Evolutionary conservation across 2,888 invertebrate species (phyloP).

Genomic region (Coelogynopora nodosa): DNA sequence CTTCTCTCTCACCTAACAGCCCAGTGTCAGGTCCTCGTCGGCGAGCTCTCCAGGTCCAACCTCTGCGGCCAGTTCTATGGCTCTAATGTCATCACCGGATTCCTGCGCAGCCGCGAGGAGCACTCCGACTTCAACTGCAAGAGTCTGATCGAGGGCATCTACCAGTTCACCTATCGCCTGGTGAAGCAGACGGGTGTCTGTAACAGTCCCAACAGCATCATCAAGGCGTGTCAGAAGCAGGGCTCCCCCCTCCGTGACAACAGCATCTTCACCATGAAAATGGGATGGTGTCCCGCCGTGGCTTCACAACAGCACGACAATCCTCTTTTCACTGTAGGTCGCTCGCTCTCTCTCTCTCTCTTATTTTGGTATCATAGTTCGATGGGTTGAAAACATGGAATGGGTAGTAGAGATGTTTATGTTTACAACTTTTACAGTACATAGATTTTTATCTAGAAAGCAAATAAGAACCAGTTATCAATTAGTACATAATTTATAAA

Average conservation of each 20-base stretch:
- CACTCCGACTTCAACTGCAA: constrained; percentile 44
- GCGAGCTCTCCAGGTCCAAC: background rate
- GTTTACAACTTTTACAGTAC: too few species aligned
- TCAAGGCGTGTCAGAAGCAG: constrained; percentile 45
- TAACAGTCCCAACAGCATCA: constrained; percentile 30
- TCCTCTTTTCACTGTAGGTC: background rate
- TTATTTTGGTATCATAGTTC: too few species aligned
- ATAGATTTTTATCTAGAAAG: too few species aligned
- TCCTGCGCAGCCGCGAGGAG: background rate
- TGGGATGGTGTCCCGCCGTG: constrained; percentile 42
- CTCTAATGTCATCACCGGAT: constrained; percentile 12
- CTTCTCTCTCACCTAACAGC: background rate
- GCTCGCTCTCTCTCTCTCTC: too few species aligned
- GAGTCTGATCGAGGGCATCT: constrained; percentile 44
- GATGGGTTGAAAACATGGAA: too few species aligned
- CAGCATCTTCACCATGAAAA: constrained; percentile 39
- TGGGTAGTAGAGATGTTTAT: too few species aligned
- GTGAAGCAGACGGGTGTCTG: constrained; percentile 40
- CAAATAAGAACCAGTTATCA: too few species aligned
- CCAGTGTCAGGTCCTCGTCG: background rate
- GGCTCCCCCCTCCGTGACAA: constrained; percentile 46
- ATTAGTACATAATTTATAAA: too few species aligned
- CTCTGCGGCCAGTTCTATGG: background rate
- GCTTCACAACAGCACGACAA: background rate
- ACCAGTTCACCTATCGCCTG: constrained; percentile 42